A percentile compares a stretch with the other conserved stretches of the same genome.
These are phyloP conservation scores for Meriones unguiculatus DNA, from an alignment of 2,113 vertebrate species.

Conservation along the genomic window DNA sequence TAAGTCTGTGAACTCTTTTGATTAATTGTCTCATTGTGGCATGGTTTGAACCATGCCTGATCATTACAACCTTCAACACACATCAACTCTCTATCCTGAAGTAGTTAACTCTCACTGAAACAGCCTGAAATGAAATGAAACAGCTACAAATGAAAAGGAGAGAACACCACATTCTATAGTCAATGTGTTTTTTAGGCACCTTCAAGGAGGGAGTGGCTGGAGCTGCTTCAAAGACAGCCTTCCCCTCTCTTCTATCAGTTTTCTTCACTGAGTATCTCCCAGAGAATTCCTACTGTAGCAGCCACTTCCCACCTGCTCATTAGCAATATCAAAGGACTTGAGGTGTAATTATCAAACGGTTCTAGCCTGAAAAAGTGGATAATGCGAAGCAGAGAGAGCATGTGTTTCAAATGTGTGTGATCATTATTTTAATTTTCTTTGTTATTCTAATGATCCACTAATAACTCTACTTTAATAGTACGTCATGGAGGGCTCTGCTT, in stretches of 20 bases:
- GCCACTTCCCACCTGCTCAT: slow-evolving; percentile 34
- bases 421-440: slow-evolving; percentile 41
- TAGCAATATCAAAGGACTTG: slow-evolving; percentile 34
- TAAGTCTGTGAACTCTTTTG: slow-evolving; percentile 4
- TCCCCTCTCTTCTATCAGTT: slow-evolving; percentile 45
- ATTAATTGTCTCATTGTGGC: not conserved
- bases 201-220: slow-evolving; percentile 57
- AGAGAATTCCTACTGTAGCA: slow-evolving; percentile 51
- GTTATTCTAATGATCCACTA: not conserved
- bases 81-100: not conserved
- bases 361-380: slow-evolving; percentile 68
- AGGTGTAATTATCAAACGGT: slow-evolving; percentile 53
- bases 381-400: slow-evolving; percentile 63
- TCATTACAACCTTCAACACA: not conserved
- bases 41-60: not conserved
- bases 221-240: slow-evolving; percentile 50
- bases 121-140: too few relatives aligned
- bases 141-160: slow-evolving; percentile 32
- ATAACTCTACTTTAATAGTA: not conserved
- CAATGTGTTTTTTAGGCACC: slow-evolving; percentile 53
- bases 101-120: slow-evolving; percentile 24
- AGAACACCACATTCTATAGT: slow-evolving; percentile 13
- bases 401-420: not conserved
- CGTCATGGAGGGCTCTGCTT: not conserved
- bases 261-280: slow-evolving; percentile 61